A percentile compares a stretch with the other conserved stretches of the same genome.
Conservation (phyloP, 2,113 vertebrate genomes). For the Scartelaos histophorus region DNA sequence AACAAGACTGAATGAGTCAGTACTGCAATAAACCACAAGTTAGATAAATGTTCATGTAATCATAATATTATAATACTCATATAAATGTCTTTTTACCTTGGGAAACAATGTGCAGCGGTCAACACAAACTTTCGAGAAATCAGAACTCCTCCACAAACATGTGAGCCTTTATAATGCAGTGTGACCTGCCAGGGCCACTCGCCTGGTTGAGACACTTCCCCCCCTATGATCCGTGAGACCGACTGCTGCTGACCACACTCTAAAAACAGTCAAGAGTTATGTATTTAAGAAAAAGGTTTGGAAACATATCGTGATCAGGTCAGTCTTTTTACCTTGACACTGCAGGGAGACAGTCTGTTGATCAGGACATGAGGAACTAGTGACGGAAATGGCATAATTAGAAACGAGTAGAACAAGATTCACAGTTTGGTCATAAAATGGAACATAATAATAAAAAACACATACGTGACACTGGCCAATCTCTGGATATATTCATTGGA, state of each 20-base stretch:
- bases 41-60: background rate
- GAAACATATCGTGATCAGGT: constrained; percentile 41
- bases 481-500: constrained; percentile 49
- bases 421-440: background rate
- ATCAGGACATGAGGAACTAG: constrained; percentile 62
- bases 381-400: constrained; percentile 13
- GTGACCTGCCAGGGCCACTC: constrained; percentile 95
- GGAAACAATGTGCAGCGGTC: constrained; percentile 91
- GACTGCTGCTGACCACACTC: constrained; percentile 82
- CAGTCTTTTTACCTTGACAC: constrained; percentile 70
- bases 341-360: constrained; percentile 63
- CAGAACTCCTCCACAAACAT: constrained; percentile 87
- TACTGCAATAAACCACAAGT: constrained; percentile 29
- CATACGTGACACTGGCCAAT: constrained; percentile 62
- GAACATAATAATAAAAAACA: too few species aligned
- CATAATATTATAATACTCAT: constrained; percentile 3
- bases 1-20: constrained; percentile 38
- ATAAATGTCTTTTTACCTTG: constrained; percentile 75
- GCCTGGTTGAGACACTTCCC: constrained; percentile 69
- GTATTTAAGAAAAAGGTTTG: background rate
- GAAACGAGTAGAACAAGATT: constrained; percentile 7
- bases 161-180: constrained; percentile 78
- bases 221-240: constrained; percentile 84
- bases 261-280: constrained; percentile 46
- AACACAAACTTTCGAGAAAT: constrained; percentile 84